These are phyloP conservation scores for Hippocampus abdominalis DNA, from an alignment of 2,113 vertebrate species.

Conservation along the genomic window DNA sequence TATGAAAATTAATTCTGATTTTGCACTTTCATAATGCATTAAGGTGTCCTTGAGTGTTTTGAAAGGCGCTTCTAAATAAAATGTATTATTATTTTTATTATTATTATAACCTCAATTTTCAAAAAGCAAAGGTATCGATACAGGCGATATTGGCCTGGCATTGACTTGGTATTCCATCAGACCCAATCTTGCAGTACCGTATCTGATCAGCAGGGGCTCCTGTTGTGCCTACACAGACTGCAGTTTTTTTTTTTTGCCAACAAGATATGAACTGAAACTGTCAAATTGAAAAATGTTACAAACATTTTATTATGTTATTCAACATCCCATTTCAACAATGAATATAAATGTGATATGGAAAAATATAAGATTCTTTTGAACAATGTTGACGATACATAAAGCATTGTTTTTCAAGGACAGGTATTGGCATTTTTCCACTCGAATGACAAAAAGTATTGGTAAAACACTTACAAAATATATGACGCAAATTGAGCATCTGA, in stretches of 20 bases:
- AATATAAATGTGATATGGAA: slow-evolving; percentile 14
- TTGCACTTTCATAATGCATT: background rate
- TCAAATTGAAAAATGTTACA: background rate
- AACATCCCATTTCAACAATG: background rate
- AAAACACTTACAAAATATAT: background rate
- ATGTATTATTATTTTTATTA: too few species aligned
- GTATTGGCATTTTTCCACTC: background rate
- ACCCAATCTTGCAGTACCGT: background rate
- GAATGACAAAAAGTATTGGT: background rate
- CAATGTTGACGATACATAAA: background rate
- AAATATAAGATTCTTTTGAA: slow-evolving; percentile 47
- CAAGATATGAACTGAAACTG: background rate
- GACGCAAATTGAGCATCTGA: background rate
- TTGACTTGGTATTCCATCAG: background rate
- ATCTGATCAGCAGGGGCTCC: background rate
- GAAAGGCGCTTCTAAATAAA: too few species aligned
- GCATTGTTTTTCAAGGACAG: background rate
- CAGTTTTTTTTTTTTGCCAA: background rate
- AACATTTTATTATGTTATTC: background rate
- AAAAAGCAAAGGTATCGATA: background rate
- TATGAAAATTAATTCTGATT: background rate
- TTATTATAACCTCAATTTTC: background rate
- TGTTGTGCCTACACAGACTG: background rate
- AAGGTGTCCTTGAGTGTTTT: too few species aligned
- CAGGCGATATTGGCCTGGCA: background rate